Percentiles rank a stretch among this genome's conserved stretches.
phyloP scores from a whole-genome alignment of 2,888 invertebrate genomes.

The Archips xylosteana region DNA sequence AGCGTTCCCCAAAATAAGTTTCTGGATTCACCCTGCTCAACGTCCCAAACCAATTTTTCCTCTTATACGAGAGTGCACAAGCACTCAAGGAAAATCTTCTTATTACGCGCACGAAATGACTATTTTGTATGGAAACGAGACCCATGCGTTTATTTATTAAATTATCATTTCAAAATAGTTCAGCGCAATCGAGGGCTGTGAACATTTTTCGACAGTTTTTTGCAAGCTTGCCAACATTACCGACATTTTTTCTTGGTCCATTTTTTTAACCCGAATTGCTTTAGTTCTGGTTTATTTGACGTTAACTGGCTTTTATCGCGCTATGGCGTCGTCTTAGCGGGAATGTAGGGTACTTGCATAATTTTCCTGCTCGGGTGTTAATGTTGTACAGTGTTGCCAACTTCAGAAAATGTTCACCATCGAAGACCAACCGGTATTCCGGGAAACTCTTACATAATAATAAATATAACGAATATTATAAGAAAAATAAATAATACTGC shows the following conservation, averaged over 20 bases:
- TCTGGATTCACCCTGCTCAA: conserved; percentile 1
- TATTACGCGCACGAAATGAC: not conserved
- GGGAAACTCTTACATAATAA: not conserved
- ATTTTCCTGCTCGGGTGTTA: not conserved
- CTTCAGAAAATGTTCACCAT: not conserved
- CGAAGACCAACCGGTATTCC: not conserved
- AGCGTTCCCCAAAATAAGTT: not conserved
- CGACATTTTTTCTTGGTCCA: not conserved
- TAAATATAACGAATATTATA: not conserved
- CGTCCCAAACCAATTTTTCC: conserved; percentile 10
- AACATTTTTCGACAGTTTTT: not conserved
- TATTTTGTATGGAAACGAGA: conserved; percentile 15
- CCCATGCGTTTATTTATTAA: conserved; percentile 26
- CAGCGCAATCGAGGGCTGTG: not conserved
- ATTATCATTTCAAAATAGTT: conserved; percentile 37
- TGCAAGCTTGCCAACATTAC: not conserved
- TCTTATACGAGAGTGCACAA: conserved; percentile 12
- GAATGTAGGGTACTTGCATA: not conserved
- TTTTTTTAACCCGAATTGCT: conserved; percentile 7
- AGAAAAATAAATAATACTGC: too few relatives aligned
- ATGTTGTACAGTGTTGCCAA: conserved; percentile 1
- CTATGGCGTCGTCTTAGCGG: conserved; percentile 7
- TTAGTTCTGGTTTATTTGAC: conserved; percentile 22
- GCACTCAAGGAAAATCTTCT: conserved; percentile 16
- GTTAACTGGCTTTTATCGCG: conserved; percentile 7